phyloP scores from a whole-genome alignment of 2,797 vertebrate species.

The Glyptemys insculpta region DNA sequence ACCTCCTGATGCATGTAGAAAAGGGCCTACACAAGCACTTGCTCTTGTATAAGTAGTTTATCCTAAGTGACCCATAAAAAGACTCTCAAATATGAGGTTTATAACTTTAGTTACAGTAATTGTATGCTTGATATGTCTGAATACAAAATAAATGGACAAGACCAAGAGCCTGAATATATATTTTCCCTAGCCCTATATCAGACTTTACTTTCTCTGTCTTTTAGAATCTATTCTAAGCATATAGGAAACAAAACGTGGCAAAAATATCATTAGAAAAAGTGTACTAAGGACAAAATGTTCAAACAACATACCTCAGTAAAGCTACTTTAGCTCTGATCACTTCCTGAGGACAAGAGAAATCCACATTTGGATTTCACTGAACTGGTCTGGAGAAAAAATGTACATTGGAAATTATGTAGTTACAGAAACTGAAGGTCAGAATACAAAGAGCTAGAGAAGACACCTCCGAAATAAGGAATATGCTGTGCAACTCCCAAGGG shows the following conservation, averaged over 20 bases:
- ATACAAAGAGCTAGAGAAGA: constrained; percentile 56
- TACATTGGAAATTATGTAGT: constrained; percentile 36
- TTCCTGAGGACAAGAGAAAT: constrained; percentile 25
- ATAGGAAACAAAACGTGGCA: neutral
- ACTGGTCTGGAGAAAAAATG: neutral
- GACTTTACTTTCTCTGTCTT: constrained; percentile 10
- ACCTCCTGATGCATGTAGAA: constrained; percentile 85
- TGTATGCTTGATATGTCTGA: constrained; percentile 81
- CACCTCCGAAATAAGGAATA: constrained; percentile 59
- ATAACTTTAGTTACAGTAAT: constrained; percentile 84
- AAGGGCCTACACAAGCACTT: constrained; percentile 84
- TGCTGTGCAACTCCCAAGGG: constrained; percentile 47
- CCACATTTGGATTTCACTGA: neutral
- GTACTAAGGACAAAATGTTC: neutral
- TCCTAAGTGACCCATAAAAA: constrained; percentile 89
- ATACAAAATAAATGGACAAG: constrained; percentile 80
- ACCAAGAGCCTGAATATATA: constrained; percentile 11
- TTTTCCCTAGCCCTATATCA: constrained; percentile 3
- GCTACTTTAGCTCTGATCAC: neutral
- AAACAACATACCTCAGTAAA: neutral
- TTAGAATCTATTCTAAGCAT: constrained; percentile 6
- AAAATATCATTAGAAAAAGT: neutral
- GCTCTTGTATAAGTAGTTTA: constrained; percentile 82
- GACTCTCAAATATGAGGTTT: constrained; percentile 81
- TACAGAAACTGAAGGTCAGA: constrained; percentile 52